Evolutionary conservation across 2,797 vertebrate genomes (phyloP), one percentile per base, ranked within the genome.

Genomic region (Macrochelys suwanniensis): DNA sequence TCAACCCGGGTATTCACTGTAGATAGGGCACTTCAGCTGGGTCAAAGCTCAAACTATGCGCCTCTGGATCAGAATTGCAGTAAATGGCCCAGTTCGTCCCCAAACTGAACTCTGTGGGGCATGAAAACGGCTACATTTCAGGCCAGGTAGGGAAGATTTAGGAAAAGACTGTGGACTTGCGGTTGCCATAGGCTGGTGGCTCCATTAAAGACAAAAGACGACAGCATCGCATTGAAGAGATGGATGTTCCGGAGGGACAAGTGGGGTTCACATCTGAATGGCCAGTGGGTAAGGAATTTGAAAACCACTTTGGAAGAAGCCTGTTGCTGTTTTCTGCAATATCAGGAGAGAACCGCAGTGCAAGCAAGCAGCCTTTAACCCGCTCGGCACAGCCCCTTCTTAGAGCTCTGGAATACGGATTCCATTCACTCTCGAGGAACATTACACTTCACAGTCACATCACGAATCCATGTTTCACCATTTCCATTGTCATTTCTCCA

Each of bases 21-120:
- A 57, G 93, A 95, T 91, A 21, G 80, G 83, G 92, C 90, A 89
- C 85, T 76, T 31, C 84, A 84, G 93, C 68, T 84, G 95, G 93
- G 94, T 94, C 96, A 95, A 96, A 91, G 71, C 96, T 93, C 88
- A 88, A 89, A 94, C 90, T 11, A 91, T 91, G 77, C 11, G 53
- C 45, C 80, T 88, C 80, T 1, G 5, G 85, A 93, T 80, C 82
- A 59, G 45, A 96, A 87, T 74, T 89, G n/a, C 88, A 89, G 89
- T 5, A 56, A 92, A 88, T 0, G 11, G 95, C 85, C 95, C 97
- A 92, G 88, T 96, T 93, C 96, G 96, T 91, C 96, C 91, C 91
- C 96, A 80, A 89, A 87, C 92, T 85, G 94, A 88, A 85, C 25
- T 80, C 89, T 89, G 53, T 80, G 28, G 88, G 19, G 88, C 81